phyloP scores from a whole-genome alignment of 2,888 invertebrate species.

The Hypena proboscidalis region DNA sequence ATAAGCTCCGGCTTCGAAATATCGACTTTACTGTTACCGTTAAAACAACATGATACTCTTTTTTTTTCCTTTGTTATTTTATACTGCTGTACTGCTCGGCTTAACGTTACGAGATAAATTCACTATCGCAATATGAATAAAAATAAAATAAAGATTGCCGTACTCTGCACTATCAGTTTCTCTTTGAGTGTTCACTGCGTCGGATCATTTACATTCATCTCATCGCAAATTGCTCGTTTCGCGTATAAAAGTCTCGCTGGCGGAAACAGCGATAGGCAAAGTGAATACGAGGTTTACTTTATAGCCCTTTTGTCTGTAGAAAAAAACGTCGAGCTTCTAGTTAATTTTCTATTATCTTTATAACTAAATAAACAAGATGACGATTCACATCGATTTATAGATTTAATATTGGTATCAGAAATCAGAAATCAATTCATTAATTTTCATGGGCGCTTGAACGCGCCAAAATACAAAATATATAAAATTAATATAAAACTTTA shows the following conservation, averaged over 20 bases:
- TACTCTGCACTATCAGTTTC: constrained; percentile 32
- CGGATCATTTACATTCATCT: constrained; percentile 42
- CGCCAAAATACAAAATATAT: too few species aligned
- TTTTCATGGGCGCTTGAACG: too few species aligned
- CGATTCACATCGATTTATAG: too few species aligned
- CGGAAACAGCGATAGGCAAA: constrained; percentile 26
- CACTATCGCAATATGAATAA: too few species aligned
- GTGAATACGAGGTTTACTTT: too few species aligned
- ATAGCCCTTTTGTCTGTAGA: too few species aligned
- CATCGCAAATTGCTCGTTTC: constrained; percentile 41
- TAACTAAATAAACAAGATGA: too few species aligned
- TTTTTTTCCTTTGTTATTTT: constrained; percentile 32
- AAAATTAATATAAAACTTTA: too few species aligned
- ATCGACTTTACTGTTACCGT: constrained; percentile 28
- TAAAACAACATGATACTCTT: constrained; percentile 23
- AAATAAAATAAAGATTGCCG: constrained; percentile 25
- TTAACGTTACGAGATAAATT: constrained; percentile 17
- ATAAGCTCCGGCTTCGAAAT: constrained; percentile 38
- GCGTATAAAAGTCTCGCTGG: constrained; percentile 40
- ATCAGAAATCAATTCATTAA: too few species aligned
- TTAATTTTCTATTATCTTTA: too few species aligned
- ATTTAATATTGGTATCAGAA: too few species aligned
- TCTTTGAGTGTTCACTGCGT: constrained; percentile 38
- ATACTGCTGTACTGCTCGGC: constrained; percentile 27
- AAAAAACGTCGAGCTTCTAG: too few species aligned